These are phyloP conservation scores for Caerostris darwini DNA, from an alignment of 1,140 invertebrate genomes.

Conservation along the genomic window DNA sequence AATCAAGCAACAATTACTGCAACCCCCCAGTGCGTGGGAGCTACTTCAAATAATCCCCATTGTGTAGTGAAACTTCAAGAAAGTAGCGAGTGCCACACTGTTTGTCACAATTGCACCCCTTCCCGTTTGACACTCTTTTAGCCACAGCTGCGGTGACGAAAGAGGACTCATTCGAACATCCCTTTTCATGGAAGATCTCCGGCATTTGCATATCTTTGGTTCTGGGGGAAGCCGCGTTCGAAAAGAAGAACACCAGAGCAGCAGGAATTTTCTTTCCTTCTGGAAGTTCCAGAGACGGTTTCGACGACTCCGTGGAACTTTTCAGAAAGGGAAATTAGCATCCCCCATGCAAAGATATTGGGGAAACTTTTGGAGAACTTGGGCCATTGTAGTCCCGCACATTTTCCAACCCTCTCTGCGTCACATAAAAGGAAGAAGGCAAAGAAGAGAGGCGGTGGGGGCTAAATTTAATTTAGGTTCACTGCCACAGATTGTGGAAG, in stretches of 20 bases:
- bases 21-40: too few species aligned
- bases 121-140: not conserved
- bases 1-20: too few species aligned
- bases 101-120: too few species aligned
- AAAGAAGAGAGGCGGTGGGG: not conserved
- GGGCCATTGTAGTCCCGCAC: not conserved
- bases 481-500: too few species aligned
- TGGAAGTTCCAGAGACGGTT: not conserved
- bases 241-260: too few species aligned
- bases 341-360: not conserved
- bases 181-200: constrained; percentile 17
- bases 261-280: constrained; percentile 21
- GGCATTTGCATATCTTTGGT: constrained; percentile 28
- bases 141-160: not conserved
- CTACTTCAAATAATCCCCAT: too few species aligned
- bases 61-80: too few species aligned
- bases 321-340: constrained; percentile 4
- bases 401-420: not conserved
- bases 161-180: not conserved
- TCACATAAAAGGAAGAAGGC: not conserved
- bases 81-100: too few species aligned
- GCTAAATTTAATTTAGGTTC: too few species aligned
- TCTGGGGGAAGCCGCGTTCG: not conserved
- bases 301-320: not conserved
- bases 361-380: constrained; percentile 16